Base-by-base conservation (phyloP, 2,797 vertebrate genomes). In the Myripristis jacobus region DNA sequence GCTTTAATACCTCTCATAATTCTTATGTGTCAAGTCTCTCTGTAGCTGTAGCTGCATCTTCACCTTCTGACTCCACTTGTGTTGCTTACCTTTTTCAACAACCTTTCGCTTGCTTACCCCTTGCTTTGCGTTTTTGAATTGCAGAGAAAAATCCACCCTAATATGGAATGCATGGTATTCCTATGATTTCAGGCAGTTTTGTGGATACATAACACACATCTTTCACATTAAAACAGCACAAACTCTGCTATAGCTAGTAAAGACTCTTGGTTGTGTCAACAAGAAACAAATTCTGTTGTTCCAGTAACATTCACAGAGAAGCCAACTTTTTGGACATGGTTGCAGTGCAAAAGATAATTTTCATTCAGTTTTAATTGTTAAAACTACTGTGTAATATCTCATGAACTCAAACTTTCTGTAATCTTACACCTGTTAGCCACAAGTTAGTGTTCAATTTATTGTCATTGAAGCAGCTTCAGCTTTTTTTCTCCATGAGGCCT, bases 91-190 rank as follows among this genome's bases (percentile, higher is more conserved):
- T 90, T 16, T n/a, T 73, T 54, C 81, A 71, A 63, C 59, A 36
- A 46, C 57, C 81, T 74, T 79, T 84, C 72, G 74, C 89, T 89
- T 92, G 86, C 89, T 87, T 81, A 73, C 75, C 65, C 69, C 86
- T 86, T 85, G 87, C 92, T 91, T 87, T 78, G 85, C 86, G 58
- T 62, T 74, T 79, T 66, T 19, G 62, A 59, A 64, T 55, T 4
- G 16, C 48, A 52, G 21, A 31, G 51, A 65, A 74, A n/a, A 66
- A 15, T 53, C 19, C 47, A 3, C 24, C 34, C 31, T 1, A 34
- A 55, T 64, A 18, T 18, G 4, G 16, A 29, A 25, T 59, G 51
- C 12, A 50, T n/a, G 31, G 51, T 57, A 68, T 53, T 77, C 43
- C 18, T 29, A 12, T 66, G 53, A 65, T 44, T 9, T 50, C 24